Evolutionary conservation across 2,797 vertebrate genomes (phyloP).

Genomic region (Sparidentex hasta): DNA sequence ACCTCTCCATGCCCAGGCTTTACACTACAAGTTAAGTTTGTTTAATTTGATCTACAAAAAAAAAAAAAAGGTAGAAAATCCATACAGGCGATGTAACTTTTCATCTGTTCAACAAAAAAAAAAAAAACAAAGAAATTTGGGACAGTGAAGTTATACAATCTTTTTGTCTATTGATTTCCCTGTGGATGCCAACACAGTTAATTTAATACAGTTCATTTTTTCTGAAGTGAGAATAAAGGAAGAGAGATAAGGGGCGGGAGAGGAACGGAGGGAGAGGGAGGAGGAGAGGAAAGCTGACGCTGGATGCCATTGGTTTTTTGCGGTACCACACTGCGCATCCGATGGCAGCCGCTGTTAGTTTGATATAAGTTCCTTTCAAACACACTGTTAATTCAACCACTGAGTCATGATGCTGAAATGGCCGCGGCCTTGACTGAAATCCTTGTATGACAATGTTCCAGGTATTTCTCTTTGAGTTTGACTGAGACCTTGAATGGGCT

Average conservation of each 20-base stretch:
- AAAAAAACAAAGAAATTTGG: constrained; percentile 9
- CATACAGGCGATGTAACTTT: constrained; percentile 21
- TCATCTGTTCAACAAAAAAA: constrained; percentile 18
- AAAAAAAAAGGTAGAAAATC: constrained; percentile 22
- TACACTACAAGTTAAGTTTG: constrained; percentile 2
- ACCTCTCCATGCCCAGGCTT: not conserved
- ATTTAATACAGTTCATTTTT: constrained; percentile 67
- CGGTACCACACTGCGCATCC: constrained; percentile 20
- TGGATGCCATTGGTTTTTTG: constrained; percentile 38
- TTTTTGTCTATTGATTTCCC: constrained; percentile 65
- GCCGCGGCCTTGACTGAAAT: constrained; percentile 9
- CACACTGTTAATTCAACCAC: constrained; percentile 23
- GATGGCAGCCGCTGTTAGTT: constrained; percentile 20
- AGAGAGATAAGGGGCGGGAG: constrained; percentile 33
- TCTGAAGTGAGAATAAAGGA: constrained; percentile 44
- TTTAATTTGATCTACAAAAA: constrained; percentile 21
- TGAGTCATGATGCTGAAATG: constrained; percentile 6
- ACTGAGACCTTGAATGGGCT: constrained; percentile 33
- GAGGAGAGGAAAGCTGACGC: not conserved
- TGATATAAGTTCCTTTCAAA: constrained; percentile 45
- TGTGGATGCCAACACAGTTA: constrained; percentile 48
- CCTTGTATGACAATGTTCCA: constrained; percentile 11
- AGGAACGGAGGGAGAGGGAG: not conserved
- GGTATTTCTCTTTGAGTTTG: constrained; percentile 6
- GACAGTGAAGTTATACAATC: constrained; percentile 33